Base-by-base conservation (phyloP, 2,113 vertebrate genomes). In the Silurus meridionalis region DNA sequence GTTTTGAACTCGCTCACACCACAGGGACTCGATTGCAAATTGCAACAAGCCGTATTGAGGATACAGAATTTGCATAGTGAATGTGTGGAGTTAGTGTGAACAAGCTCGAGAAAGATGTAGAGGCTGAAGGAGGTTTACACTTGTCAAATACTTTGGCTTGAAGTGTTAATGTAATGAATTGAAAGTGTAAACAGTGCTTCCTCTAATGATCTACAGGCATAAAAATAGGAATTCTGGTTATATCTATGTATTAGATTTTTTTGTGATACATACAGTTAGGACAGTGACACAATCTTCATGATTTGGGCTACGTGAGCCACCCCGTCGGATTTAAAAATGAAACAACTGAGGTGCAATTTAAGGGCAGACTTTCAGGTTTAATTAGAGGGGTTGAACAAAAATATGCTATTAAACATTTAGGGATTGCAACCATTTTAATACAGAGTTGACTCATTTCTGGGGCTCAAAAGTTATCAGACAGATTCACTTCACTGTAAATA, bases 51-150 rank as follows among this genome's bases (percentile, higher is more conserved):
- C 63, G 72, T 63, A 83, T 25, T 80, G 48, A 55, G 53, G 17
- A 21, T 37, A 0, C 11, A 13, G 6, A 9, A 61, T 89, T 86
- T 87, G 82, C 74, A 84, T 81, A 17, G 85, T 75, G 69, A 82
- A 87, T 86, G 28, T 64, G 17, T 21, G 5, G 21, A n/a, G 50
- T 74, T 83, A 64, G 25, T 13, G 19, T n/a, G 85, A 37, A 3
- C 5, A 5, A 14, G 19, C 25, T 14, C 7, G 52, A 17, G 1
- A 28, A 8, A 19, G 1, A 21, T 55, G 23, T 60, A 53, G 28
- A 63, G 19, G 6, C 9, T 8, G 46, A 63, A 60, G 37, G n/a
- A 17, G 53, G 14, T 66, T 52, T 69, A 75, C 21, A 52, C 11
- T 6, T n/a, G 21, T n/a, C 9, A 3, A 23, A 48, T 52, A 75